Conservation (phyloP, 2,888 invertebrate species). For the Saturnia pavonia region DNA sequence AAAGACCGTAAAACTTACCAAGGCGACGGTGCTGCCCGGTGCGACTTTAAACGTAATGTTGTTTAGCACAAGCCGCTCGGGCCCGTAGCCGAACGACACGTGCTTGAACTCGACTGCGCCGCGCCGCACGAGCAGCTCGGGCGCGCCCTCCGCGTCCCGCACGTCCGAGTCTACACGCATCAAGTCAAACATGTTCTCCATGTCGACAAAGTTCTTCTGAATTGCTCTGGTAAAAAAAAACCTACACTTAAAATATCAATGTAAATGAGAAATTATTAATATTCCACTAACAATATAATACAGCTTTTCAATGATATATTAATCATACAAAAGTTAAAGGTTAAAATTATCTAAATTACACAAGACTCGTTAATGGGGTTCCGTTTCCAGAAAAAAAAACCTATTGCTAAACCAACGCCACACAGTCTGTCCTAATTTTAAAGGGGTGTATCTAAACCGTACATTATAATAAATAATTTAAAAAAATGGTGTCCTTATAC, state of each 20-base stretch:
- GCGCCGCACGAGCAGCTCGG: conserved; percentile 84
- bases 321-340: too few relatives aligned
- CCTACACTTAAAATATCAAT: not conserved
- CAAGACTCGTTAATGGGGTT: too few relatives aligned
- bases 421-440: too few relatives aligned
- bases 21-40: conserved; percentile 92
- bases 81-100: conserved; percentile 94
- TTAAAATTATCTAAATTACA: too few relatives aligned
- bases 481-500: too few relatives aligned
- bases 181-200: conserved; percentile 99
- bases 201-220: conserved; percentile 98
- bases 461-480: too few relatives aligned
- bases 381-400: too few relatives aligned
- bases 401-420: too few relatives aligned
- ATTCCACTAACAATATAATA: too few relatives aligned
- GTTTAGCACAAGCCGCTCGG: conserved; percentile 88
- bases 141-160: conserved; percentile 90
- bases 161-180: conserved; percentile 94
- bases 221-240: conserved; percentile 87
- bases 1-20: conserved; percentile 72
- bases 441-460: too few relatives aligned
- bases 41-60: conserved; percentile 90
- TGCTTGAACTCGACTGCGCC: conserved; percentile 94
- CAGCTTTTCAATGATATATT: too few relatives aligned
- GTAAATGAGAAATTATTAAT: not conserved